Base-by-base conservation (phyloP, 1,140 invertebrate species). In the Drosophila varians region DNA sequence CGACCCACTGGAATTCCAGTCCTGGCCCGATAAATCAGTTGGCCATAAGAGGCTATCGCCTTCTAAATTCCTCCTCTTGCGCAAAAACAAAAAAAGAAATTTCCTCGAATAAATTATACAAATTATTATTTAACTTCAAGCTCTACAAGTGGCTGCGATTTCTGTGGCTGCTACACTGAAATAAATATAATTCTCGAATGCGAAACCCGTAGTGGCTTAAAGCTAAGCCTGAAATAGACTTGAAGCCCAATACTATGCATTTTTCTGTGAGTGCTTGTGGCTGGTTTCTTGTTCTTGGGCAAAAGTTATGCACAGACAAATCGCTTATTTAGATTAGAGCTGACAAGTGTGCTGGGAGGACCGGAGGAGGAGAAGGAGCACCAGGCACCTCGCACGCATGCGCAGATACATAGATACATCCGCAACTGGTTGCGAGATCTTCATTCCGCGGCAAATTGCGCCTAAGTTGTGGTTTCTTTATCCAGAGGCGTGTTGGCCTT, bases 261-360 rank as follows among this genome's bases (percentile, higher is more conserved):
- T n/a, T 42, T 55, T 62, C 3, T 45, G 1, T 2, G 19, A 42
- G 21, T 43, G 62, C 58, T 36, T 64, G 28, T 31, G 31, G 12
- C 47, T 60, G 42, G 52, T 5, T 14, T 31, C 62, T 53, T 40
- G 47, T n/a, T 34, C 61, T 48, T 38, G 56, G 56, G 38, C 45
- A 38, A 25, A 45, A 79, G 75, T 86, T 86, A 86, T 80, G 80
- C 61, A 46, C 77, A 74, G 82, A 70, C 69, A 77, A 86, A 77
- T 86, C 77, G 82, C 77, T 82, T 80, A 82, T 75, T 86, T 87
- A 86, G 80, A 86, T 86, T 87, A 62, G 55, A 80, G 56, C 64
- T 80, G 80, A 87, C 80, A 86, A 51, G 51, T 53, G 23, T 40
- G 43, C 28, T 38, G 46, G 38, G 25, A 52, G 3, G 25, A n/a